phyloP scores from a whole-genome alignment of 92 coral and sea anemone genomes.

The Umimayanthus chanpuru region DNA sequence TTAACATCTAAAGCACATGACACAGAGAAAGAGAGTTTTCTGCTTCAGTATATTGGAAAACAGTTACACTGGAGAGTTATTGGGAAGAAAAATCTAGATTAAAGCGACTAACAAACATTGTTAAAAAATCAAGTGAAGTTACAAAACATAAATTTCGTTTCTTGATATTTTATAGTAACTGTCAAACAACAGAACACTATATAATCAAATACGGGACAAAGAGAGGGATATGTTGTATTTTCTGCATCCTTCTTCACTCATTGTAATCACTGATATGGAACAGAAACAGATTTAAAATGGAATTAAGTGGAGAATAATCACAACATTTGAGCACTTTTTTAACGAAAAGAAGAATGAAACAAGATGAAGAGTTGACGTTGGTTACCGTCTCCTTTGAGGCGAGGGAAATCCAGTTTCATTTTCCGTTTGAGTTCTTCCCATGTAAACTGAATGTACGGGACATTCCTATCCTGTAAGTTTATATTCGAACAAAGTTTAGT shows the following conservation, averaged over 20 bases:
- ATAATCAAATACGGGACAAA: no score
- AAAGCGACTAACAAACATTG: background rate
- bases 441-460: slow-evolving; percentile 17
- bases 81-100: background rate
- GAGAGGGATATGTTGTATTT: no score
- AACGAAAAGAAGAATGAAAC: background rate
- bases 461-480: background rate
- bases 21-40: background rate
- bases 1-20: slow-evolving; percentile 4
- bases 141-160: no score
- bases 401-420: slow-evolving; percentile 24
- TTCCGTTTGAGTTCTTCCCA: slow-evolving; percentile 28
- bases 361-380: background rate
- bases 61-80: no score
- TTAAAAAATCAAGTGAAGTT: no score
- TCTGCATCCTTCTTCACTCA: background rate
- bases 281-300: background rate
- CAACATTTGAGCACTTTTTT: no score
- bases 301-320: no score
- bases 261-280: background rate
- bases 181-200: no score
- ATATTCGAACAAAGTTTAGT: background rate
- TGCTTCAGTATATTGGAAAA: background rate
- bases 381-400: slow-evolving; percentile 19
- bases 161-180: no score